Conservation (phyloP, 2,888 invertebrate genomes). For the Clitarchus hookeri region DNA sequence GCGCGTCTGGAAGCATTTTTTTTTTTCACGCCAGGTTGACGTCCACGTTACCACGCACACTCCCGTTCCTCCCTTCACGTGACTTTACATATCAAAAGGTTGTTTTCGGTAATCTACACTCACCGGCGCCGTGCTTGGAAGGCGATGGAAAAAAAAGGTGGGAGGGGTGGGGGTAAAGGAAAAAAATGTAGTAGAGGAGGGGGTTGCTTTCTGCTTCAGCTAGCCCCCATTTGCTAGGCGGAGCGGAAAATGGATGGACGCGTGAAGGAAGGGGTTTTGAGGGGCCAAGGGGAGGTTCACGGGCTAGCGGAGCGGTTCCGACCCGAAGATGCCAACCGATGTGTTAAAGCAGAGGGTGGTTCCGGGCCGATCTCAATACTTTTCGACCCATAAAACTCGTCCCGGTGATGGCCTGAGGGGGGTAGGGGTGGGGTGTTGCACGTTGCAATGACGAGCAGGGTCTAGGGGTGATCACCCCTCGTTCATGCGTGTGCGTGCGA, state of each 20-base stretch:
- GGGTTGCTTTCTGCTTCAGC: background rate
- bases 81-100: conserved; percentile 14
- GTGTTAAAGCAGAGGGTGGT: background rate
- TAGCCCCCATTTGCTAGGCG: background rate
- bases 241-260: conserved; percentile 14
- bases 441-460: too few relatives aligned
- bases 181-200: background rate
- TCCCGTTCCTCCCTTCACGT: background rate
- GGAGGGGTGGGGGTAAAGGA: background rate
- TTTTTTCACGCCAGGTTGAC: background rate
- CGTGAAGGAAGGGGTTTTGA: background rate
- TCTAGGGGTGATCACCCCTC: too few relatives aligned
- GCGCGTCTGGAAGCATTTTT: too few relatives aligned
- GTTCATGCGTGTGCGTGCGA: too few relatives aligned
- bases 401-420: too few relatives aligned
- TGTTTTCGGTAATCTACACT: background rate
- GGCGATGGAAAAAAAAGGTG: background rate
- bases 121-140: background rate
- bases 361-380: background rate
- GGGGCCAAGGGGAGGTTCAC: background rate
- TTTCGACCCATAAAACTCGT: background rate
- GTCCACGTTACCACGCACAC: too few relatives aligned
- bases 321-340: conserved; percentile 10
- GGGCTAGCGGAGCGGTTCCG: conserved; percentile 1
- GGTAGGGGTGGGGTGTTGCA: too few relatives aligned